Evolutionary conservation across 2,888 invertebrate species (phyloP).

Genomic region (Anoplius nigerrimus): DNA sequence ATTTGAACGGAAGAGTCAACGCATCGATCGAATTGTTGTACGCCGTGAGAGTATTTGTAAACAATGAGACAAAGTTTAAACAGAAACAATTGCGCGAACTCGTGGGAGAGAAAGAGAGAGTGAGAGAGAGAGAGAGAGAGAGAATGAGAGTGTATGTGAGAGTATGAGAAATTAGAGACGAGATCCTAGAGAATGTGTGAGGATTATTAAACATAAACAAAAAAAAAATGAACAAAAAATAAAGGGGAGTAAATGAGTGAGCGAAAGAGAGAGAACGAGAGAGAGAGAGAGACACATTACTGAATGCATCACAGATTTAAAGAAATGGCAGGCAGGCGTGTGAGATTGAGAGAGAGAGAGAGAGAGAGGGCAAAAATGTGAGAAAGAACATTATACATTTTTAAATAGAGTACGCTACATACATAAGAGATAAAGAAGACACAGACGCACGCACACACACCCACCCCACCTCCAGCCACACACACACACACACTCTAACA

Average conservation of each 20-base stretch:
- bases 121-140: too few relatives aligned
- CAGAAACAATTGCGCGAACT: too few relatives aligned
- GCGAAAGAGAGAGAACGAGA: constrained; percentile 32
- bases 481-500: too few relatives aligned
- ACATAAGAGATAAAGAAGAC: constrained; percentile 30
- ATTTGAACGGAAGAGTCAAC: too few relatives aligned
- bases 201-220: neutral
- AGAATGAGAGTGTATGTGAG: too few relatives aligned
- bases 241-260: constrained; percentile 21
- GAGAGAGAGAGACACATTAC: constrained; percentile 24
- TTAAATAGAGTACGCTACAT: constrained; percentile 60
- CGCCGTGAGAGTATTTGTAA: constrained; percentile 33
- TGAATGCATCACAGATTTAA: constrained; percentile 49
- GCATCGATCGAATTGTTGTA: too few relatives aligned
- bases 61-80: constrained; percentile 27
- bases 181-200: neutral
- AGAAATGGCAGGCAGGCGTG: too few relatives aligned
- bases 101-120: too few relatives aligned
- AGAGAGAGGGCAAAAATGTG: constrained; percentile 26
- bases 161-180: too few relatives aligned
- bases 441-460: neutral
- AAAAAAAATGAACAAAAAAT: constrained; percentile 8
- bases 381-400: constrained; percentile 57
- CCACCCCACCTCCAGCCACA: too few relatives aligned
- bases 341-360: too few relatives aligned